Evolutionary conservation across 2,797 vertebrate genomes (phyloP).

Genomic region (Petrocephalus sullivani): DNA sequence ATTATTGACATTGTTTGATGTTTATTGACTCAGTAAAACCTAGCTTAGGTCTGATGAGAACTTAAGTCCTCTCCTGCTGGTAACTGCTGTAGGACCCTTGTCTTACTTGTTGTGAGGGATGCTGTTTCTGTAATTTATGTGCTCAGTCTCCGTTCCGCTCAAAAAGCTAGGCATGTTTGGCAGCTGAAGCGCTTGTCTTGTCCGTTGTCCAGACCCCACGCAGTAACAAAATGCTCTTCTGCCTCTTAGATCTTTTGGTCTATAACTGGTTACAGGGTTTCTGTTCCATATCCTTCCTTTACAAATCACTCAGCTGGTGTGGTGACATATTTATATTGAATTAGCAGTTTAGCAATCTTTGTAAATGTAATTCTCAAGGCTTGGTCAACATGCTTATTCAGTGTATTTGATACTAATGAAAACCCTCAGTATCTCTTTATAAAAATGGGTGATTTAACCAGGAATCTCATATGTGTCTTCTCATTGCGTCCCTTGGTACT

Average conservation of each 20-base stretch:
- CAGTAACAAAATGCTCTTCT: background rate
- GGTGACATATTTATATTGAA: background rate
- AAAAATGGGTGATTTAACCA: background rate
- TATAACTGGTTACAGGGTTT: background rate
- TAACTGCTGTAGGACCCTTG: background rate
- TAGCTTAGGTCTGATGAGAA: background rate
- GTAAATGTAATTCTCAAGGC: background rate
- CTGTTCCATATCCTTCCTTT: background rate
- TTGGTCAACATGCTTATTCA: background rate
- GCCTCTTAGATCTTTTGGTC: background rate
- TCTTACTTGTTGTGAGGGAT: background rate
- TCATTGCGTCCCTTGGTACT: background rate
- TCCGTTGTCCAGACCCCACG: background rate
- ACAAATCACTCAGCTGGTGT: background rate
- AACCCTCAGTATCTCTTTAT: background rate
- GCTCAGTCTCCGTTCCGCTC: background rate
- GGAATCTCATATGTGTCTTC: background rate
- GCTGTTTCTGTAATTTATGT: conserved; percentile 7
- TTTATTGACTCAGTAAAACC: background rate
- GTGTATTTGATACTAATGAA: background rate
- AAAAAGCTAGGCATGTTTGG: background rate
- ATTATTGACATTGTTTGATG: background rate
- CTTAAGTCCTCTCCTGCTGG: background rate
- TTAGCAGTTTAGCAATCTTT: background rate
- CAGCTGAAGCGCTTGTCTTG: background rate